A percentile compares a stretch with the other conserved stretches of the same genome.
Evolutionary conservation across 2,797 vertebrate genomes (phyloP).

Genomic region (Molossus alvarezi): DNA sequence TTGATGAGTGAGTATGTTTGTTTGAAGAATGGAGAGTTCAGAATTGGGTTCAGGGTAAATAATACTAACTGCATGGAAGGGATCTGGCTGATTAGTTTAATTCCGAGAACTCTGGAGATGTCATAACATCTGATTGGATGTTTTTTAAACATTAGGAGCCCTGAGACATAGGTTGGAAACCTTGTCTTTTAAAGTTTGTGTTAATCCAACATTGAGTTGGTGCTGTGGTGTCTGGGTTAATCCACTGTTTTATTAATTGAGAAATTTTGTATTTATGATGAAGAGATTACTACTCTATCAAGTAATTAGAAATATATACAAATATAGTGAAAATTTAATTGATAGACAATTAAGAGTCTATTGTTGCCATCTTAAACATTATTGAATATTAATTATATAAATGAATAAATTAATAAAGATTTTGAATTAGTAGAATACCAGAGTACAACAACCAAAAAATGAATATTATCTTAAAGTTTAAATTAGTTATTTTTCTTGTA

Average conservation of each 20-base stretch:
- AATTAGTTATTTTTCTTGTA: constrained; percentile 3
- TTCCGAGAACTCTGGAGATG: not conserved
- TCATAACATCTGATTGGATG: not conserved
- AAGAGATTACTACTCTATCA: constrained; percentile 2
- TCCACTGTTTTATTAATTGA: not conserved
- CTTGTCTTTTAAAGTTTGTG: constrained; percentile 38
- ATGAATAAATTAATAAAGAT: constrained; percentile 9
- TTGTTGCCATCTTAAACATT: constrained; percentile 7
- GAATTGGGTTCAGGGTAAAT: not conserved
- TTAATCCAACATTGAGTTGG: not conserved
- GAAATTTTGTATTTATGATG: constrained; percentile 26
- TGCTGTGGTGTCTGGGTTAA: not conserved
- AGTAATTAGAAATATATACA: not conserved
- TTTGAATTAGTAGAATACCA: not conserved
- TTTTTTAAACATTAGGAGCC: not conserved
- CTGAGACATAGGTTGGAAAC: not conserved
- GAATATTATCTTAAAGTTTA: not conserved
- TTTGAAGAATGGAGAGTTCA: constrained; percentile 34
- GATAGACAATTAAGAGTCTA: not conserved
- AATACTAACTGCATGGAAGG: not conserved
- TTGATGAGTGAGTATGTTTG: not conserved
- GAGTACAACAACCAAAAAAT: constrained; percentile 36
- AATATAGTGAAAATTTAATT: not conserved
- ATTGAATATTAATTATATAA: constrained; percentile 46
- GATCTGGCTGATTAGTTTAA: not conserved